Evolutionary conservation across 2,113 vertebrate species (phyloP).

Genomic region (Heliornis fulica): DNA sequence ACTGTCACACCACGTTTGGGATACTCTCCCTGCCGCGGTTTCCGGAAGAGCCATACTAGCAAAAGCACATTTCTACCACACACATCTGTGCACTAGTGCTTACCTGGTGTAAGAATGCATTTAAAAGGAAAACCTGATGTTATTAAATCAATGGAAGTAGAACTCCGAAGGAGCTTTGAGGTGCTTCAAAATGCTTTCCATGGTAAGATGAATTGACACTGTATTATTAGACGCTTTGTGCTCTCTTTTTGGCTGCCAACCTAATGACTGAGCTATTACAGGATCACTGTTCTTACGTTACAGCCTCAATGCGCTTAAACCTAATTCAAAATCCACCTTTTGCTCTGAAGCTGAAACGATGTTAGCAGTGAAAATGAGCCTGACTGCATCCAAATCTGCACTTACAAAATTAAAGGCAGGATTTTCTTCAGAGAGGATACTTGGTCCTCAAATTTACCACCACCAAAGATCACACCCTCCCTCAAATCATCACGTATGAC

Average conservation of each 20-base stretch:
- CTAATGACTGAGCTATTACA: neutral
- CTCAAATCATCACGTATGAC: neutral
- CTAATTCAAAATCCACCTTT: slow-evolving; percentile 46
- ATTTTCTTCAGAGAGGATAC: neutral
- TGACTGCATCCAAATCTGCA: neutral
- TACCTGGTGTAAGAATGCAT: neutral
- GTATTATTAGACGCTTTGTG: neutral
- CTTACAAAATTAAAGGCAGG: slow-evolving; percentile 33
- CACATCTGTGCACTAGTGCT: neutral
- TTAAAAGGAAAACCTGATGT: neutral
- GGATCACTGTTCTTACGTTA: neutral
- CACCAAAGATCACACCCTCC: neutral
- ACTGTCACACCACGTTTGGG: neutral
- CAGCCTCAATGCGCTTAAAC: slow-evolving; percentile 16
- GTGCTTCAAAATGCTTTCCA: neutral
- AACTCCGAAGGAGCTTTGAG: neutral
- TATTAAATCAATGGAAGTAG: neutral
- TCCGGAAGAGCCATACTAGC: neutral
- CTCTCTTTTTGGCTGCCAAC: slow-evolving; percentile 23
- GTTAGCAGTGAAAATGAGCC: neutral
- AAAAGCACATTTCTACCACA: neutral
- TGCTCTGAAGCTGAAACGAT: neutral
- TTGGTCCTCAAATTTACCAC: neutral
- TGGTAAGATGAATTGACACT: neutral
- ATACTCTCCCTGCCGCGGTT: neutral